These are phyloP conservation scores for Epizoanthus stellaris DNA, from an alignment of 92 coral and sea anemone genomes.

Conservation along the genomic window DNA sequence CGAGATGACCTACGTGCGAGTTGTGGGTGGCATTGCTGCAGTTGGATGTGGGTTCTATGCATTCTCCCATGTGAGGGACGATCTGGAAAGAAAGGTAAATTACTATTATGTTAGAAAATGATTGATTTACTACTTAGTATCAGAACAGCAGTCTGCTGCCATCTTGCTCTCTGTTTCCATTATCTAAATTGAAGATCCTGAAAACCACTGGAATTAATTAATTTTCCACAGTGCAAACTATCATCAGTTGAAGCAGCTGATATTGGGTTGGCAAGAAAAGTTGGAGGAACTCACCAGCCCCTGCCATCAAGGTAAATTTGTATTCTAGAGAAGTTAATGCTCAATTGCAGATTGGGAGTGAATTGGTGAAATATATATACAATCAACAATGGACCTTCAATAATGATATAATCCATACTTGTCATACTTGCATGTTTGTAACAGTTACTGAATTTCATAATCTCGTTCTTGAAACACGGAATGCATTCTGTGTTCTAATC, in stretches of 20 bases:
- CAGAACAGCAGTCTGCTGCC: no score
- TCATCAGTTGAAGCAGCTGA: conserved; percentile 83
- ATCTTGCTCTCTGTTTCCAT: no score
- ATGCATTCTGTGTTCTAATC: no score
- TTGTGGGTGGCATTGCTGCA: conserved; percentile 75
- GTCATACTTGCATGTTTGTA: no score
- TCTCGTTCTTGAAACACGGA: no score
- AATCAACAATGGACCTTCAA: no score
- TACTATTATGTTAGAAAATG: neutral
- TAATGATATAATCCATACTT: no score
- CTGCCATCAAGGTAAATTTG: conserved; percentile 79
- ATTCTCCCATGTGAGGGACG: conserved; percentile 39
- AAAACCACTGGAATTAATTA: neutral
- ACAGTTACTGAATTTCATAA: no score
- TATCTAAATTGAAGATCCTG: no score
- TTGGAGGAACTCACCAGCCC: conserved; percentile 63
- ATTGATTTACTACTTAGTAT: no score
- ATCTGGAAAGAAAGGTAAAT: conserved; percentile 51
- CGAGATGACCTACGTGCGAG: conserved; percentile 69
- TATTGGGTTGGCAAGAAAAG: conserved; percentile 43
- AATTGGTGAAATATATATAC: no score
- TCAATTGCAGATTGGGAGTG: no score
- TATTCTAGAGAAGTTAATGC: conserved; percentile 10
- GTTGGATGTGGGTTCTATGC: conserved; percentile 82
- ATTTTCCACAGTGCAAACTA: conserved; percentile 4